Conservation (phyloP, 2,888 invertebrate genomes). For the Microctonus hyperodae region DNA sequence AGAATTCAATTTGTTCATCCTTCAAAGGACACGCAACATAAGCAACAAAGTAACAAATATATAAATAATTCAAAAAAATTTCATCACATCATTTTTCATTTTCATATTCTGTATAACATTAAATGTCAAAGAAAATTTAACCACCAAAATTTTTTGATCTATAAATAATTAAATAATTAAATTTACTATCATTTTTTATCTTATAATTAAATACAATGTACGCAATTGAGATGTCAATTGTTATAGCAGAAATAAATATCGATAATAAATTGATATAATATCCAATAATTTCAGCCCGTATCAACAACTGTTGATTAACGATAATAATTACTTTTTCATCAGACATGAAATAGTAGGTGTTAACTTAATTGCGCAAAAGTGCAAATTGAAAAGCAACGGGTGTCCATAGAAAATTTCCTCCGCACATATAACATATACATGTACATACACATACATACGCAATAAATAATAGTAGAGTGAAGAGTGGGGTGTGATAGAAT, state of each 20-base stretch:
- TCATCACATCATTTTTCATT: constrained; percentile 24
- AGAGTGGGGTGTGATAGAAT: background rate
- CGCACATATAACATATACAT: background rate
- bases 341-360: constrained; percentile 22
- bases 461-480: background rate
- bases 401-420: background rate
- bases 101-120: constrained; percentile 3
- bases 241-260: too few species aligned
- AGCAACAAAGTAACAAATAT: background rate
- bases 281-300: too few species aligned
- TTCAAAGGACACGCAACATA: background rate
- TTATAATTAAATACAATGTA: too few species aligned
- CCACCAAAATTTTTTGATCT: too few species aligned
- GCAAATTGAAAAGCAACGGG: background rate
- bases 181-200: too few species aligned
- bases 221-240: too few species aligned
- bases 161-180: too few species aligned
- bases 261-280: too few species aligned
- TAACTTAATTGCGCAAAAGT: constrained; percentile 16
- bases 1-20: background rate
- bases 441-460: background rate
- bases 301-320: too few species aligned
- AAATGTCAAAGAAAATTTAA: background rate
- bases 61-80: background rate
- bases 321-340: constrained; percentile 26